Evolutionary conservation across 1,140 invertebrate genomes (phyloP), one percentile per base, ranked within the genome.

Genomic region (Lepidotrigona ventralis): DNA sequence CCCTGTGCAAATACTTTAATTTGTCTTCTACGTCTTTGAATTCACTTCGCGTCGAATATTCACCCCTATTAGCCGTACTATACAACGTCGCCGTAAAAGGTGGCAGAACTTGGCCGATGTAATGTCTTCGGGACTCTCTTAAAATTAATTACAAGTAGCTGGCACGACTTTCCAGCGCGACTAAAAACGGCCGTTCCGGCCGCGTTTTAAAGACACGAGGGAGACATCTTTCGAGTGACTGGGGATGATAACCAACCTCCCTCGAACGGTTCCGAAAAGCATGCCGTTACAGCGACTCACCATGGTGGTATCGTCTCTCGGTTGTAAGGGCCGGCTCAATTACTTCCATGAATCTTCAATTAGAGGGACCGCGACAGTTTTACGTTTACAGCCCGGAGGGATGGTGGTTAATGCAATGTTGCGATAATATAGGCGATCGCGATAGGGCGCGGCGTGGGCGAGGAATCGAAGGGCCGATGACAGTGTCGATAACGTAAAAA

Each of bases 311-410:
- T 72, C 66, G 66, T 46, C 39, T 46, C 39, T 46, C 39, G 0
- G 81, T 72, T 85, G 88, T 89, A 89, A 90, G 88, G 74, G 82
- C 46, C n/a, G 53, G 75, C 86, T 89, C 87, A 89, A 91, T 92
- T 90, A 89, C 85, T 85, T 82, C 85, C 88, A 90, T 88, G 89
- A 91, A 91, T 92, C 88, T 88, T 91, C 86, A 89, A 92, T 91
- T 89, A 89, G 88, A 81, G 70, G 82, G 78, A 77, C 54, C 76
- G 51, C 75, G 85, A 14, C 15, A 81, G 76, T 89, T 90, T 91
- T 85, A 85, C 85, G 85, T 90, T 87, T 81, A 87, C 74, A 73
- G 79, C 79, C 81, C n/a, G n/a, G 17, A 68, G 68, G 39, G 39
- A 46, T 46, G 39, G 64, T 21, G 79, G 60, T 88, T 85, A 88